These are phyloP conservation scores for Meda fulgida DNA, from an alignment of 2,797 vertebrate genomes.

Conservation along the genomic window DNA sequence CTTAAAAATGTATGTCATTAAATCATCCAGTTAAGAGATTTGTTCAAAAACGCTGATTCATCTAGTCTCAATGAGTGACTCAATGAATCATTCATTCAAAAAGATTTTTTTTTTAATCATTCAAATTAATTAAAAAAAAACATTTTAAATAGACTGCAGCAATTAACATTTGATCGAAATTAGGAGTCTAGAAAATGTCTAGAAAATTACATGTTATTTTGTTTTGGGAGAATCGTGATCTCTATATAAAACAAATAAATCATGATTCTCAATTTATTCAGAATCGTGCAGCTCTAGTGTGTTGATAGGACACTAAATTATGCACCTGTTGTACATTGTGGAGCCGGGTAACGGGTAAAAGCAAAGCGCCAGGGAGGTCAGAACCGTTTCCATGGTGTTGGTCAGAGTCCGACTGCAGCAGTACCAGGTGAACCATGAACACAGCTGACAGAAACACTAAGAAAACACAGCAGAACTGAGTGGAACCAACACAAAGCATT, in stretches of 20 bases:
- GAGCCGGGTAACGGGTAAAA: slow-evolving; percentile 88
- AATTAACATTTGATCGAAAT: neutral
- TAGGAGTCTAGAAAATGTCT: neutral
- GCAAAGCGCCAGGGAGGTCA: slow-evolving; percentile 87
- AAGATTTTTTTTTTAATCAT: no score
- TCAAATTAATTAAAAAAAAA: no score
- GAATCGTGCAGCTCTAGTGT: neutral
- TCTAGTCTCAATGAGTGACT: neutral
- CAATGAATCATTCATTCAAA: neutral
- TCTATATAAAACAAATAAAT: neutral
- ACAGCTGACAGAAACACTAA: slow-evolving; percentile 92
- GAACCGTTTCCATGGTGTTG: slow-evolving; percentile 90
- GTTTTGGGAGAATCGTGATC: neutral
- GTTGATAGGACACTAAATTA: neutral
- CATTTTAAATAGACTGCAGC: neutral
- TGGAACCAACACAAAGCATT: neutral
- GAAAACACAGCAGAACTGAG: slow-evolving; percentile 14
- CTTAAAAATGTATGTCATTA: no score
- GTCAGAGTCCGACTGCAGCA: slow-evolving; percentile 94
- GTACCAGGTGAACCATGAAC: slow-evolving; percentile 98
- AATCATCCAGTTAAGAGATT: no score
- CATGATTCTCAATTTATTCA: neutral
- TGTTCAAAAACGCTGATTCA: neutral
- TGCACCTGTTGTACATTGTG: slow-evolving; percentile 83
- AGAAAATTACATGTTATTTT: neutral